Base-by-base conservation (phyloP, 2,113 vertebrate species). In the Bubo blakistoni region DNA sequence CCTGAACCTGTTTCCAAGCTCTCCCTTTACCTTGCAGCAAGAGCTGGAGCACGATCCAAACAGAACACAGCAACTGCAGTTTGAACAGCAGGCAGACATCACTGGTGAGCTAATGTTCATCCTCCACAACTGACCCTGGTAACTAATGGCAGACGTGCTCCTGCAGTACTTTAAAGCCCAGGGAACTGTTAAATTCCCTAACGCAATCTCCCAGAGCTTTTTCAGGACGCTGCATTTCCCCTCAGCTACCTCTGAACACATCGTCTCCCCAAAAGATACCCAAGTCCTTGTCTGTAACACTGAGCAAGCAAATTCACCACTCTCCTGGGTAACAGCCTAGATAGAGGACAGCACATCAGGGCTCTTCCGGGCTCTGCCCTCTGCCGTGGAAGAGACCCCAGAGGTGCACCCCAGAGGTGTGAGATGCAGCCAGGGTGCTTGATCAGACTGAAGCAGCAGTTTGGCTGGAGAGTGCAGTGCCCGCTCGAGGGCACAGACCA, bases 341-440 rank as follows among this genome's bases (percentile, higher is more conserved):
- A 11, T 10, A 40, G 51, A 73, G 36, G 5, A 8, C 36, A 40
- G 24, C 24, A 3, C 17, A 46, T 2, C 11, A 10, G 14, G 57
- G 52, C 47, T 59, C 22, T 34, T 38, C 11, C 7, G 70, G 14
- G 3, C 51, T 32, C 7, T 26, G 40, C 40, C 40, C 40, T 42
- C 54, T 46, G 47, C 72, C 3, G 1, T 4, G 9, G 20, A 66
- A 58, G 44, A 63, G 66, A 32, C 24, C 20, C 7, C 46, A 30
- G 7, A 76, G 47, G 26, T n/a, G 16, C 0, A 0, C 21, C 24
- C 7, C 46, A 30, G 7, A 76, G 47, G 27, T n/a, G 14, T 0
- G 0, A 67, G 30, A n/a, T 27, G 16, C 57, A 86, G 66, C 46
- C 61, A 62, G 66, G 54, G 70, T 3, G 0, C 42, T 5, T 70